phyloP scores from a whole-genome alignment of 2,113 vertebrate species.

The Elgaria multicarinata region DNA sequence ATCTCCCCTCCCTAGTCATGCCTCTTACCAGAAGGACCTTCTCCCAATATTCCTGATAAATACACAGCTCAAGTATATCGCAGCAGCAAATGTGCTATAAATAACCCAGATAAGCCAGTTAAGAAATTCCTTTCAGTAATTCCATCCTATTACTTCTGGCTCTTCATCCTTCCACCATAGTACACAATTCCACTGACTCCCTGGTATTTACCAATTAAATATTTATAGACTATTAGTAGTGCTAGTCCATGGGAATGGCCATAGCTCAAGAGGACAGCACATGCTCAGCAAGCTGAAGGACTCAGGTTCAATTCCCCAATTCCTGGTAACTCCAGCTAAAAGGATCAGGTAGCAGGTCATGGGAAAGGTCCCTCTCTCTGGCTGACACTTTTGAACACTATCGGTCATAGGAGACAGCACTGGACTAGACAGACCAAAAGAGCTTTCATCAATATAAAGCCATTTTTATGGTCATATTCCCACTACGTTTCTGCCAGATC shows the following conservation, averaged over 20 bases:
- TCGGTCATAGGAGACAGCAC: not conserved
- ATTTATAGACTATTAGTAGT: constrained; percentile 1
- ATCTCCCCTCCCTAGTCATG: not conserved
- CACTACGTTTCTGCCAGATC: not conserved
- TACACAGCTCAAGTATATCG: not conserved
- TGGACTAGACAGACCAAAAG: not conserved
- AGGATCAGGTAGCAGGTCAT: too few relatives aligned
- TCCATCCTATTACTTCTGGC: not conserved
- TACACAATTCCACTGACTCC: not conserved
- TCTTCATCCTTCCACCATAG: not conserved
- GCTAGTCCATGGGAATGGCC: not conserved
- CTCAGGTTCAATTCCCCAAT: not conserved
- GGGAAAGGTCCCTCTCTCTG: not conserved
- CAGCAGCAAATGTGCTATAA: not conserved
- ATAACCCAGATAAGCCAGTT: constrained; percentile 1
- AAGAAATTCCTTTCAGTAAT: constrained; percentile 6
- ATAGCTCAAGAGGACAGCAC: not conserved
- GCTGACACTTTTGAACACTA: not conserved
- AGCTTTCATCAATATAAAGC: not conserved
- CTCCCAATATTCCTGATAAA: not conserved
- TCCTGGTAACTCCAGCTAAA: not conserved
- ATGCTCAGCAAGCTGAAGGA: not conserved
- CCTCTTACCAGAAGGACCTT: not conserved
- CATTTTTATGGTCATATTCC: not conserved
- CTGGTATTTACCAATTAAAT: constrained; percentile 10